Evolutionary conservation across 1,140 invertebrate genomes (phyloP).

Genomic region (Conopomorpha cramerella): DNA sequence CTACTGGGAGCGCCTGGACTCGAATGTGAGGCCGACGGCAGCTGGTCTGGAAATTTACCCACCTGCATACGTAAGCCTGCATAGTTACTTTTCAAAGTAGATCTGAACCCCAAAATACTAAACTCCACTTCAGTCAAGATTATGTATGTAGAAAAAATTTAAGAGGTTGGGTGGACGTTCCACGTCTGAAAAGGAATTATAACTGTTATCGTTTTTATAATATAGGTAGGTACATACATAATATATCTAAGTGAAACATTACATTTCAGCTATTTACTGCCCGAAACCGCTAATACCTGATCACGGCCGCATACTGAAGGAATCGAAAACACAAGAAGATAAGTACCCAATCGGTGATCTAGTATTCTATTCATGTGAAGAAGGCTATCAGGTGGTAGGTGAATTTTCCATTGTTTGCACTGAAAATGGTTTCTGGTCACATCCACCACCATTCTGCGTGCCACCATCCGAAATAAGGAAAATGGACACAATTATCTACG

Average conservation of each 20-base stretch:
- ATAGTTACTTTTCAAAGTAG: too few relatives aligned
- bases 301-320: slow-evolving; percentile 63
- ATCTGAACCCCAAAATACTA: too few relatives aligned
- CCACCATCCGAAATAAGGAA: slow-evolving; percentile 49
- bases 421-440: slow-evolving; percentile 85
- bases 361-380: slow-evolving; percentile 76
- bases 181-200: too few relatives aligned
- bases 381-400: slow-evolving; percentile 73
- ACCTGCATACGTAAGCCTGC: slow-evolving; percentile 63
- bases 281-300: slow-evolving; percentile 71
- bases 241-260: too few relatives aligned
- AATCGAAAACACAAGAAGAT: slow-evolving; percentile 39
- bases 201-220: too few relatives aligned
- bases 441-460: slow-evolving; percentile 77
- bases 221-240: too few relatives aligned
- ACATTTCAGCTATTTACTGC: slow-evolving; percentile 75
- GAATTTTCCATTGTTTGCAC: slow-evolving; percentile 82
- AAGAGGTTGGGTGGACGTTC: too few relatives aligned
- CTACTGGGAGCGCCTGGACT: slow-evolving; percentile 73
- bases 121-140: too few relatives aligned
- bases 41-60: slow-evolving; percentile 78
- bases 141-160: too few relatives aligned
- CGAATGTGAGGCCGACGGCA: slow-evolving; percentile 75
- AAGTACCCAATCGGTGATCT: slow-evolving; percentile 76
- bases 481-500: slow-evolving; percentile 35